Evolutionary conservation across 2,113 vertebrate genomes (phyloP), one percentile per base, ranked within the genome.

Genomic region (Eptatretus burgeri): DNA sequence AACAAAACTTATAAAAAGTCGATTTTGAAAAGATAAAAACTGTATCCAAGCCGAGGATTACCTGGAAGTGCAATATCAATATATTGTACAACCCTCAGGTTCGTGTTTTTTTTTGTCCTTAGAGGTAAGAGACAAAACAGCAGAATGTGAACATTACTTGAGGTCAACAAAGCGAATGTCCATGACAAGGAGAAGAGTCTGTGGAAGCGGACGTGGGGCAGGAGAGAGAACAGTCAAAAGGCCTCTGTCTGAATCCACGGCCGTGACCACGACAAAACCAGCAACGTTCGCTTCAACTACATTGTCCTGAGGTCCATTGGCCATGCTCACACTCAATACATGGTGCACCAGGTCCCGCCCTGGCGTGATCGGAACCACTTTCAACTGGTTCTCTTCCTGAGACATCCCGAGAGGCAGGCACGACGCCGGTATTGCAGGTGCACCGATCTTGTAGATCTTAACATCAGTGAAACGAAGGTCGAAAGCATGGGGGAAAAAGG

Each of bases 131-230:
- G 3, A 41, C 27, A 41, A 41, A 41, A 41, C 27, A 41, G 56
- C 56, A n/a, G 56, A 10, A 17, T 12, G 56, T 10, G 5, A 9
- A 51, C 10, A 4, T 72, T 77, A 84, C 63, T 83, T 93, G 18
- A 85, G 82, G 71, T 96, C 91, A 78, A 95, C 95, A 70, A 95
- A 95, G 63, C 88, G 82, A 52, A 96, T 95, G 71, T 95, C 91
- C 91, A 96, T 96, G 72, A 96, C 93, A 53, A 95, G 87, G 41
- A 95, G 76, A 27, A 86, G 86, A 75, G 81, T 82, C 69, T 84
- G 81, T 14, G 91, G 88, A 66, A 96, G 76, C 0, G 88, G 88
- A 2, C 91, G 78, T 0, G 87, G 91, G 0, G 88, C 84, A 0
- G 91, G 91, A 1, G 88, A 89, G 9, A 96, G 75, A 17, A 95